Evolutionary conservation across 2,888 invertebrate genomes (phyloP).

Genomic region (Zygothrica quintamaculata): DNA sequence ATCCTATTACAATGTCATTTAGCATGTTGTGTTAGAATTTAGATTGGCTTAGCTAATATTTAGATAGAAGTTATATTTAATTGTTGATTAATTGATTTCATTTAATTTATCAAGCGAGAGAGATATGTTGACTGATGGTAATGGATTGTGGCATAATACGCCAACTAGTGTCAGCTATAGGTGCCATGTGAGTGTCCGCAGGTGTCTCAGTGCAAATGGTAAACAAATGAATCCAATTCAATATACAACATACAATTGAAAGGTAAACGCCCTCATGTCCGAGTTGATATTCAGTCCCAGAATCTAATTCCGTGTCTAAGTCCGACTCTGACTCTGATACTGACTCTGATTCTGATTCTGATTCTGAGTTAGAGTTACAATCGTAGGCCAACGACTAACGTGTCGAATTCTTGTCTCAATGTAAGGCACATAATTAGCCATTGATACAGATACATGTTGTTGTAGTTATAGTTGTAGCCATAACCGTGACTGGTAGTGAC

Average conservation of each 20-base stretch:
- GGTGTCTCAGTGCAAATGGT: conserved; percentile 26
- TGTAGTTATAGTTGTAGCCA: not conserved
- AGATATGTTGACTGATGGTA: conserved; percentile 30
- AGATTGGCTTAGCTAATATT: conserved; percentile 8
- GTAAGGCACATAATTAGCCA: conserved; percentile 56
- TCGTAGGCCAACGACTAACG: conserved; percentile 45
- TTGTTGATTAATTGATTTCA: conserved; percentile 57
- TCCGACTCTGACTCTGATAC: not conserved
- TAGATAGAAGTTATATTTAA: conserved; percentile 26
- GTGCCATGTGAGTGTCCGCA: conserved; percentile 24
- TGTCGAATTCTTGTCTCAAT: conserved; percentile 47
- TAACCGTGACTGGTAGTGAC: conserved; percentile 31
- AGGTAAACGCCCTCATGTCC: conserved; percentile 48
- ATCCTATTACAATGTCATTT: conserved; percentile 39
- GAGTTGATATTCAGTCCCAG: not conserved
- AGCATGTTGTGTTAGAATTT: not conserved
- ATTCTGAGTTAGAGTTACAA: conserved; percentile 13
- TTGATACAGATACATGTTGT: conserved; percentile 8
- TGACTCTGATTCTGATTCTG: not conserved
- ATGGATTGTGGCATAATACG: conserved; percentile 48
- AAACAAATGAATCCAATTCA: conserved; percentile 27
- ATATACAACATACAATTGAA: not conserved
- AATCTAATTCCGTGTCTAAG: not conserved
- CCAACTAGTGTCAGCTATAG: conserved; percentile 34
- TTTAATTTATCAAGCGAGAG: conserved; percentile 26